phyloP scores from a whole-genome alignment of 30 jellyfish, hydroid and myxozoan species.

The Phacellophora camtschatica region DNA sequence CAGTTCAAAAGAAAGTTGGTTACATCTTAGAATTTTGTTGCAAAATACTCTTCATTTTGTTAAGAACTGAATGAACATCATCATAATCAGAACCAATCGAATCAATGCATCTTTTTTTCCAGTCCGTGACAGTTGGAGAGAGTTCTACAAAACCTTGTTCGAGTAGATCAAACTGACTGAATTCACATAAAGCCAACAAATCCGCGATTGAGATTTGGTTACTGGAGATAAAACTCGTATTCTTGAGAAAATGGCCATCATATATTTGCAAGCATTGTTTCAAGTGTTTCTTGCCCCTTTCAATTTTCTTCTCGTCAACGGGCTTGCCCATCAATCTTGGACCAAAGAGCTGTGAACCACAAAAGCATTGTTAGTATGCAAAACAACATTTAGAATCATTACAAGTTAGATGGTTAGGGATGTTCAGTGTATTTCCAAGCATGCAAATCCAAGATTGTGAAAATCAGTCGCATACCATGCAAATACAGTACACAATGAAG shows the following conservation, averaged over 20 bases:
- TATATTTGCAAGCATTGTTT: constrained; percentile 24
- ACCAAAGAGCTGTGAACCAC: constrained; percentile 43
- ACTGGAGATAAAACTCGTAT: constrained; percentile 69
- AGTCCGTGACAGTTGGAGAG: constrained; percentile 44
- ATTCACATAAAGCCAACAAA: constrained; percentile 77
- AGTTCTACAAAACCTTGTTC: constrained; percentile 26
- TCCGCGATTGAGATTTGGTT: constrained; percentile 87
- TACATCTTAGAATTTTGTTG: background rate
- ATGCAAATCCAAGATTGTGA: no score
- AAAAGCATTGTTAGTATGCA: background rate
- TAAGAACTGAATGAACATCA: constrained; percentile 67
- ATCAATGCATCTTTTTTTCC: constrained; percentile 69
- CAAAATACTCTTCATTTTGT: constrained; percentile 11
- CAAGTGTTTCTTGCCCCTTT: constrained; percentile 25
- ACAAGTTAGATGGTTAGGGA: no score
- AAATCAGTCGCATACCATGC: no score
- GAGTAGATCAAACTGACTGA: constrained; percentile 75
- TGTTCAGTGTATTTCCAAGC: no score
- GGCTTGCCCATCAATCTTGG: constrained; percentile 88
- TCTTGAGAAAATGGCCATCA: constrained; percentile 67
- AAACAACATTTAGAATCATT: background rate
- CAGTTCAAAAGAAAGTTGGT: no score
- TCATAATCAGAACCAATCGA: constrained; percentile 63
- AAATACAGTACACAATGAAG: no score
- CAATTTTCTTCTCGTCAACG: constrained; percentile 27